Conservation (phyloP, 2,113 vertebrate genomes). For the Oreochromis tanganicae region DNA sequence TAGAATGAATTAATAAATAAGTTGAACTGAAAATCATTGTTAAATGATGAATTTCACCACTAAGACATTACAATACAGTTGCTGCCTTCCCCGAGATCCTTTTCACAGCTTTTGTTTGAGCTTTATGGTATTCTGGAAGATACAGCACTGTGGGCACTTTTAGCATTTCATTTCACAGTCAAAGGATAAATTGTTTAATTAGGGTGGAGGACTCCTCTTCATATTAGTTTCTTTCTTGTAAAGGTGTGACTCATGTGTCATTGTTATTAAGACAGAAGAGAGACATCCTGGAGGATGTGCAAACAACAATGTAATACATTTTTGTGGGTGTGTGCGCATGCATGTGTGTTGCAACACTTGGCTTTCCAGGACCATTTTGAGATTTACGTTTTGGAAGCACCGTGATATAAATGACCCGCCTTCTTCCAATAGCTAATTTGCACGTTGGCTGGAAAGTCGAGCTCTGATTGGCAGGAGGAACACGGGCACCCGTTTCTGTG, state of each 20-base stretch:
- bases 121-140: not conserved
- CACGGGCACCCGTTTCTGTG: not conserved
- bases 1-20: not conserved
- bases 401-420: not conserved
- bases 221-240: not conserved
- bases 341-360: not conserved
- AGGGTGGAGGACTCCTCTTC: not conserved
- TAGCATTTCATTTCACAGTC: not conserved
- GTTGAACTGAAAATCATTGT: not conserved
- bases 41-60: not conserved
- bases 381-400: not conserved
- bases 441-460: not conserved
- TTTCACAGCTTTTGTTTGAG: not conserved
- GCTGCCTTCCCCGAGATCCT: not conserved
- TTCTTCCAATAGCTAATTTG: not conserved
- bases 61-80: not conserved
- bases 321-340: not conserved
- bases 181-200: not conserved
- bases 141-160: not conserved
- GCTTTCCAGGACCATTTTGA: not conserved
- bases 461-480: not conserved
- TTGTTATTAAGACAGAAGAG: not conserved
- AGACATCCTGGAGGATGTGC: not conserved
- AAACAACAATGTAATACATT: not conserved
- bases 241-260: not conserved